Evolutionary conservation across 1,140 invertebrate species (phyloP).

Genomic region (Lepidurus apus): DNA sequence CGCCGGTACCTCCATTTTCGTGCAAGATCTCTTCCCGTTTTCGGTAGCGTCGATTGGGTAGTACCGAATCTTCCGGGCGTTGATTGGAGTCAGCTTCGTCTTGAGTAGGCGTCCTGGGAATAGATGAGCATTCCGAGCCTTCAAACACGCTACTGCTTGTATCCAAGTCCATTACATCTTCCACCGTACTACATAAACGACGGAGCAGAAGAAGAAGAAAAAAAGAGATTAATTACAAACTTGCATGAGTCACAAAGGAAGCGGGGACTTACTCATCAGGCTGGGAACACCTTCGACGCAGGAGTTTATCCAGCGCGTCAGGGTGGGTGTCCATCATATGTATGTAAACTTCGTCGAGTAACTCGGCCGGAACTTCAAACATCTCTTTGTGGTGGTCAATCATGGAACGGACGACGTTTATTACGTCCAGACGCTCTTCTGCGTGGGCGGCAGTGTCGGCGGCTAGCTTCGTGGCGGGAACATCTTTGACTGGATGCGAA

Average conservation of each 20-base stretch:
- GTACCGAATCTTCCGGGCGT: constrained; percentile 51
- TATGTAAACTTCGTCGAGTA: constrained; percentile 77
- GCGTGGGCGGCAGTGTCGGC: constrained; percentile 55
- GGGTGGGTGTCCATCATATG: constrained; percentile 77
- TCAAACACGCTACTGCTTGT: constrained; percentile 44
- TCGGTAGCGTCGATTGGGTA: constrained; percentile 30
- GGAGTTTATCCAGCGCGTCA: constrained; percentile 63
- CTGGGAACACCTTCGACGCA: constrained; percentile 50
- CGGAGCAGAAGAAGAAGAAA: constrained; percentile 16
- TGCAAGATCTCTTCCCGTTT: constrained; percentile 61
- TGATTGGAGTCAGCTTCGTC: constrained; percentile 32
- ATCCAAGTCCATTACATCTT: constrained; percentile 40
- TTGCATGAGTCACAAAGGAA: constrained; percentile 28
- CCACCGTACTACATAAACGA: constrained; percentile 29
- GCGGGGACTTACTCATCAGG: constrained; percentile 50
- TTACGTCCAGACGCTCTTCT: constrained; percentile 77
- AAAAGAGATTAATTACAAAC: constrained; percentile 29
- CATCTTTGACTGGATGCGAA: constrained; percentile 60
- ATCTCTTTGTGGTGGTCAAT: constrained; percentile 71
- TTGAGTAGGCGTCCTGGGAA: constrained; percentile 35
- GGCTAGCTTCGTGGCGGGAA: constrained; percentile 51
- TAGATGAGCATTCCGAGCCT: constrained; percentile 42
- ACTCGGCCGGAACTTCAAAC: constrained; percentile 63
- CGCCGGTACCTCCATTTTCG: constrained; percentile 61
- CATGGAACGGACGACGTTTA: constrained; percentile 75